These are phyloP conservation scores for Bicyclus anynana DNA, from an alignment of 1,140 invertebrate species.

Conservation along the genomic window DNA sequence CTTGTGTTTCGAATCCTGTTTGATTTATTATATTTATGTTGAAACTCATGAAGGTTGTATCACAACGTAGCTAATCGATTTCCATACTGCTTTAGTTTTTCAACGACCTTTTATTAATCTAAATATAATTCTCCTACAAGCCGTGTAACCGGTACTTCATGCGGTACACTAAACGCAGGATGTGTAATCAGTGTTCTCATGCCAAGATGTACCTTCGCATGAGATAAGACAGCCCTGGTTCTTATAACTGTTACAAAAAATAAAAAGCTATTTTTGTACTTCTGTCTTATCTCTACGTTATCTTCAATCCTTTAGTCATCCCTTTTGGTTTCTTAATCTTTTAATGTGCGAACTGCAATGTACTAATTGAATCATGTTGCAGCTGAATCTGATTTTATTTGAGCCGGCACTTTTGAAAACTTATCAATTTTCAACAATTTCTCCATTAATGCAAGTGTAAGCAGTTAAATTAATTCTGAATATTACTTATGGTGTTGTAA, in stretches of 20 bases:
- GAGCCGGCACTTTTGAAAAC: too few relatives aligned
- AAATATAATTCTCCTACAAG: background rate
- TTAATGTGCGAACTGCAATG: background rate
- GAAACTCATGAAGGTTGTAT: too few relatives aligned
- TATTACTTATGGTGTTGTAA: slow-evolving; percentile 5
- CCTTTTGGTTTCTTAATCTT: background rate
- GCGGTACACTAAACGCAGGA: slow-evolving; percentile 23
- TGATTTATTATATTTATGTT: too few relatives aligned
- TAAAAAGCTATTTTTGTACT: background rate
- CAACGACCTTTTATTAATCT: background rate
- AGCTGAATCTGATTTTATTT: background rate
- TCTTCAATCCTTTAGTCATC: background rate
- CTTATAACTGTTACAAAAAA: background rate
- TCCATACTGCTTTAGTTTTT: background rate
- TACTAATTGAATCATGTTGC: background rate
- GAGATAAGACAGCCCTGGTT: slow-evolving; percentile 2
- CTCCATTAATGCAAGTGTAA: background rate
- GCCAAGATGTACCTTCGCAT: slow-evolving; percentile 8
- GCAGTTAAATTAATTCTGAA: background rate
- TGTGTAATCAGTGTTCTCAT: slow-evolving; percentile 24
- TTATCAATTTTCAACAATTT: too few relatives aligned
- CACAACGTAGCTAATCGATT: background rate
- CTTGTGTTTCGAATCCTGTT: too few relatives aligned
- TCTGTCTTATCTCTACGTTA: background rate
- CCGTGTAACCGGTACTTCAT: slow-evolving; percentile 15